Percentiles rank a stretch among this genome's conserved stretches.
Evolutionary conservation across 2,113 vertebrate genomes (phyloP).

Genomic region (Pantherophis guttatus): DNA sequence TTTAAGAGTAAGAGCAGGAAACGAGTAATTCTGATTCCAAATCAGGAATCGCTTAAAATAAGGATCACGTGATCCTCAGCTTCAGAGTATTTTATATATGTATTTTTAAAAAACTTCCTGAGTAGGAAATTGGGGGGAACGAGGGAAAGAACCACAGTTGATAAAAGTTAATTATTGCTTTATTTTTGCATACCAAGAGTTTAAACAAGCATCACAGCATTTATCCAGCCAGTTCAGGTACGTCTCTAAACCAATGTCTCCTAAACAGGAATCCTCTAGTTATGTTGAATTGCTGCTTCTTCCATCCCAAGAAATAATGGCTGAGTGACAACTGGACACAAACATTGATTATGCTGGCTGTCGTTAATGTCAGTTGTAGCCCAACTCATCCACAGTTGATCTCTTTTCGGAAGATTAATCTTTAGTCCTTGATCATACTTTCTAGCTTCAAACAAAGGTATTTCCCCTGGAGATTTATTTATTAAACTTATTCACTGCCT

Average conservation of each 20-base stretch:
- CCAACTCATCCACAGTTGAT: background rate
- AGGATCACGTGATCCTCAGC: conserved; percentile 69
- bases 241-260: background rate
- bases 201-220: background rate
- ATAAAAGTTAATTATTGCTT: background rate
- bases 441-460: background rate
- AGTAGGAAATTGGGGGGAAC: too few species aligned
- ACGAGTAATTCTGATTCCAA: conserved; percentile 61
- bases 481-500: background rate
- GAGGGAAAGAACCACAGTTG: background rate
- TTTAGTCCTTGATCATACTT: background rate
- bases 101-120: background rate
- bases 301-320: background rate
- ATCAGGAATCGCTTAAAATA: conserved; percentile 70
- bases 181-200: conserved; percentile 36
- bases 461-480: background rate
- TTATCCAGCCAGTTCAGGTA: background rate
- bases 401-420: background rate
- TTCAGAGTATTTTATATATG: conserved; percentile 43
- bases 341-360: background rate
- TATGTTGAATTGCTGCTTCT: background rate
- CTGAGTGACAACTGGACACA: background rate
- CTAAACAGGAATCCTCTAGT: background rate
- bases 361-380: background rate
- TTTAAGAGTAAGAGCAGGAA: conserved; percentile 26